Evolutionary conservation across 2,888 invertebrate species (phyloP), one percentile per base, ranked within the genome.

Genomic region (Cyrtodaria siliqua): DNA sequence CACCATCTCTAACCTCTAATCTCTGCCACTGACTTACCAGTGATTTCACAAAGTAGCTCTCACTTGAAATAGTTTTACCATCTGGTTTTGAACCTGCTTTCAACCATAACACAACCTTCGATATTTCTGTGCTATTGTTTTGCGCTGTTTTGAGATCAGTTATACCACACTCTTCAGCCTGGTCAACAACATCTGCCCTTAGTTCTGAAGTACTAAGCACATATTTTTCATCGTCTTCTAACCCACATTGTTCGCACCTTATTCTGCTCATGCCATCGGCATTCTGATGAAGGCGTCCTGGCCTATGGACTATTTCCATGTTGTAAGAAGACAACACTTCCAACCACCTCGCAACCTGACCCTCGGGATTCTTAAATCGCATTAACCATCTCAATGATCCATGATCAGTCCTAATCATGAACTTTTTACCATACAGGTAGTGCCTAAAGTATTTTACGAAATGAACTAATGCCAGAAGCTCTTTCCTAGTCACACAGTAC

Each of bases 401-500:
- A 50, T 68, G 67, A 52, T 59, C 59, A 4, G 59, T 59, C 40
- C 67, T 59, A 1, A 71, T 24, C 1, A 18, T n/a, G 23, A 71
- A 63, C 6, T 50, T 14, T 27, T 27, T 8, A 1, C 59, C 57
- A 23, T 56, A 62, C n/a, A 62, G 33, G 24, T 62, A 62, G 24
- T 70, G 70, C 26, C 27, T 55, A 26, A 70, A 70, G 49, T 62
- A 50, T 40, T 62, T 70, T 0, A 62, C 62, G 20, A 70, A 70
- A 26, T 62, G 26, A 2, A 62, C 70, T 6, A 70, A n/a, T 4
- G 71, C 71, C 14, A 59, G 40, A 8, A 72, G 47, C 23, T 71
- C 77, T 38, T 71, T 67, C 14, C 69, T 40, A 3, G 60, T 70
- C 1, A 60, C 70, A 61, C 70, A 70, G 20, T 70, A 70, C 18